These are phyloP conservation scores for Melanaphis sacchari DNA, from an alignment of 1,140 invertebrate species.

Conservation along the genomic window DNA sequence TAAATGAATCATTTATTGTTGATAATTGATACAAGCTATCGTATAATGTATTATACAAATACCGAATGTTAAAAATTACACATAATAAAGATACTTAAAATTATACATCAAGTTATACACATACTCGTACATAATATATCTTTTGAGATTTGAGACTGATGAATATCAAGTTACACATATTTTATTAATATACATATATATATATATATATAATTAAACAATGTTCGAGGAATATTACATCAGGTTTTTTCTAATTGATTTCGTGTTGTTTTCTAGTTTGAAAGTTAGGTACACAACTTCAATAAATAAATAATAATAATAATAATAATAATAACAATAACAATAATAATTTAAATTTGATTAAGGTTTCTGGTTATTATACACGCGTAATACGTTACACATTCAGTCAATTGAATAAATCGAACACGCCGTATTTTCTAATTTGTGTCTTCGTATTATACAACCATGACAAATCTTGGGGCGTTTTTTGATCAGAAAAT, in stretches of 20 bases:
- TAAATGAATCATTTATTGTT: too few species aligned
- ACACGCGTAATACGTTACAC: not conserved
- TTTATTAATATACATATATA: not conserved
- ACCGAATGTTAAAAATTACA: not conserved
- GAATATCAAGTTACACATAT: not conserved
- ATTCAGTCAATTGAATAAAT: slow-evolving; percentile 43
- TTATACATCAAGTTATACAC: not conserved
- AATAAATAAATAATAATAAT: not conserved
- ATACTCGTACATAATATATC: not conserved
- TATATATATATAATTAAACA: not conserved
- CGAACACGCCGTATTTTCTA: slow-evolving; percentile 33
- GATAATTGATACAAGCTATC: too few species aligned
- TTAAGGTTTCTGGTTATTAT: not conserved
- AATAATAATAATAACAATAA: slow-evolving; percentile 3
- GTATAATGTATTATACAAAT: not conserved
- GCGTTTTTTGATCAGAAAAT: slow-evolving; percentile 56
- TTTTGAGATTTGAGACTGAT: not conserved
- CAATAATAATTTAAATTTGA: slow-evolving; percentile 35
- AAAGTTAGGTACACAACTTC: not conserved
- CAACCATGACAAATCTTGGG: slow-evolving; percentile 52
- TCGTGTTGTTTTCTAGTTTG: not conserved
- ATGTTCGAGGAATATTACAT: not conserved
- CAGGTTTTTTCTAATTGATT: not conserved
- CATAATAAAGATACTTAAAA: not conserved
- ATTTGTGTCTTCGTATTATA: slow-evolving; percentile 48